phyloP scores from a whole-genome alignment of 2,113 vertebrate genomes.

The Lophochroa leadbeateri region DNA sequence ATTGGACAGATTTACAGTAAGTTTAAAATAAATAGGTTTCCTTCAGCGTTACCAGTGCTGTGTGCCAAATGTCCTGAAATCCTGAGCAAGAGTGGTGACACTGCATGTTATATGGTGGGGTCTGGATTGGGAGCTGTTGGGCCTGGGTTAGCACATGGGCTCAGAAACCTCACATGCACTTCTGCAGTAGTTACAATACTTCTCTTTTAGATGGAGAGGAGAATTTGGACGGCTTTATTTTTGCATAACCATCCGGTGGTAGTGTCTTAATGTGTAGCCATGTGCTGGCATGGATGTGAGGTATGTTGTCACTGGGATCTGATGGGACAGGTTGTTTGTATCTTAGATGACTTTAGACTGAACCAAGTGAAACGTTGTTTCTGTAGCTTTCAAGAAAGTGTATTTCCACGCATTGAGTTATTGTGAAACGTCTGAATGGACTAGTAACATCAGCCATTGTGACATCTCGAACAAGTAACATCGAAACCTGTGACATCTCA shows the following conservation, averaged over 20 bases:
- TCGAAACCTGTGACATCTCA: slow-evolving; percentile 14
- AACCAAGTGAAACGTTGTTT: slow-evolving; percentile 22
- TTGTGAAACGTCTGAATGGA: slow-evolving; percentile 26
- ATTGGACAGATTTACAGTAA: neutral
- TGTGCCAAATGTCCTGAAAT: neutral
- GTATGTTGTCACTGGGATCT: neutral
- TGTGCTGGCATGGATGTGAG: neutral
- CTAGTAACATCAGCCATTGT: neutral
- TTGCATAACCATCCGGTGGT: neutral
- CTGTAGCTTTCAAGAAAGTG: neutral
- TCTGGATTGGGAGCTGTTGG: neutral
- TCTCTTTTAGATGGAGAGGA: neutral
- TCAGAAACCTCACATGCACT: neutral
- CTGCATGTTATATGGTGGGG: neutral
- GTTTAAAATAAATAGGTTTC: neutral
- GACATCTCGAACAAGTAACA: neutral
- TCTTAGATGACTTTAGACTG: slow-evolving; percentile 17
- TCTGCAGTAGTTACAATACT: neutral
- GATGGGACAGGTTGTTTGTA: neutral
- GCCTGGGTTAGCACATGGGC: neutral
- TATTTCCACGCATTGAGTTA: slow-evolving; percentile 16
- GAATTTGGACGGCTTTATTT: neutral
- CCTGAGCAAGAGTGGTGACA: neutral
- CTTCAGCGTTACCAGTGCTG: neutral
- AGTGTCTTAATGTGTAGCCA: neutral